These are phyloP conservation scores for Tribolium madens DNA, from an alignment of 1,140 invertebrate species.

Conservation along the genomic window DNA sequence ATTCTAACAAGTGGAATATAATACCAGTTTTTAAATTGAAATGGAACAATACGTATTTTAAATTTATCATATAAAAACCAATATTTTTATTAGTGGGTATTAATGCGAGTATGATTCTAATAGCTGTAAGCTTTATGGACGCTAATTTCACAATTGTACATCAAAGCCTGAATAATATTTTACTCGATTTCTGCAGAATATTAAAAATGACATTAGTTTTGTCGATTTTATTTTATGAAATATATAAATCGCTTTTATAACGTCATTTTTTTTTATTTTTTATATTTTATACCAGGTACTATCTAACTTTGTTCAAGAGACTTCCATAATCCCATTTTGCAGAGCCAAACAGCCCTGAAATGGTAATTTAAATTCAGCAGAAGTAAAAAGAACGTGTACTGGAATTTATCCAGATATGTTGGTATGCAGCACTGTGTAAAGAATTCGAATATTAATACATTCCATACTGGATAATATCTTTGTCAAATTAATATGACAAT, in stretches of 20 bases:
- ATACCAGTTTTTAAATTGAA: no score
- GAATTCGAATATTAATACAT: background rate
- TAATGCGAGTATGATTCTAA: no score
- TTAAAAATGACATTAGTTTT: no score
- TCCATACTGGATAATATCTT: background rate
- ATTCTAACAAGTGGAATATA: no score
- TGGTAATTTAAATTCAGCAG: slow-evolving; percentile 1
- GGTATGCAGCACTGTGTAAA: background rate
- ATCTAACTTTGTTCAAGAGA: background rate
- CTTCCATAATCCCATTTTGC: background rate
- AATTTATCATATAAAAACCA: no score
- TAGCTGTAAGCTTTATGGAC: no score
- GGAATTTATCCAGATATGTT: slow-evolving; percentile 1
- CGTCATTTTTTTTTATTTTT: background rate
- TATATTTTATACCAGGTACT: background rate
- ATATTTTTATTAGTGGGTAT: no score
- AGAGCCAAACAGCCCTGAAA: background rate
- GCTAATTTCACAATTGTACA: no score
- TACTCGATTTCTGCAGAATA: no score
- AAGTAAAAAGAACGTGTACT: slow-evolving; percentile 8
- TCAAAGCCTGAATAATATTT: no score
- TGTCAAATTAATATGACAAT: background rate
- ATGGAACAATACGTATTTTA: no score
- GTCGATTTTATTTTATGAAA: no score
- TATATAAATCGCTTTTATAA: background rate